phyloP scores from a whole-genome alignment of 2,113 vertebrate genomes.

The Siniperca chuatsi region DNA sequence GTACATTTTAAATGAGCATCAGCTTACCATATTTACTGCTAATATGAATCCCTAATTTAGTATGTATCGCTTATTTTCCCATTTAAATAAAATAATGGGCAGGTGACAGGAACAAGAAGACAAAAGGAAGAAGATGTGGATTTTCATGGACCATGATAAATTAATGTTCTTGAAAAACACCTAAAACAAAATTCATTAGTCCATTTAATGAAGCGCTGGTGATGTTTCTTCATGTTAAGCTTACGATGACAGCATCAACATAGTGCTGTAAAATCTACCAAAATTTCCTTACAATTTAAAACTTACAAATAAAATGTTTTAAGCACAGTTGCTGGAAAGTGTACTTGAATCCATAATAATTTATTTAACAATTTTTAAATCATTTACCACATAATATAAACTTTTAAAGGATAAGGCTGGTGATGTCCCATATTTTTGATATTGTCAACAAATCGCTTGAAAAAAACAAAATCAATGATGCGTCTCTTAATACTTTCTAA shows the following conservation, averaged over 20 bases:
- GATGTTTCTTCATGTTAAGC: not conserved
- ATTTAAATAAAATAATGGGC: not conserved
- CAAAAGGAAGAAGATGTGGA: not conserved
- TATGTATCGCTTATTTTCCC: not conserved
- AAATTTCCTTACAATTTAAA: not conserved
- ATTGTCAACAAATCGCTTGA: not conserved
- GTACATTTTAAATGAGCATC: not conserved
- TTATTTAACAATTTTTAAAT: not conserved
- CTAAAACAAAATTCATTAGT: slow-evolving; percentile 13
- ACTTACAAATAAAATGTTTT: not conserved
- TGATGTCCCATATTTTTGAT: slow-evolving; percentile 9
- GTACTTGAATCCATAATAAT: not conserved
- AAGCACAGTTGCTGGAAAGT: not conserved
- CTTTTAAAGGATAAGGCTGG: not conserved
- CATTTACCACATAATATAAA: not conserved
- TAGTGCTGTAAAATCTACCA: not conserved
- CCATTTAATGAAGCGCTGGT: not conserved
- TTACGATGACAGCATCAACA: not conserved
- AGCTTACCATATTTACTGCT: not conserved
- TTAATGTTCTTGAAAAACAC: not conserved
- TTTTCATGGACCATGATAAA: not conserved
- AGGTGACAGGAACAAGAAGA: not conserved
- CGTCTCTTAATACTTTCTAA: too few species aligned
- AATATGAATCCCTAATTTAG: not conserved
- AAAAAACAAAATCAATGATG: slow-evolving; percentile 5